Evolutionary conservation across 2,888 invertebrate genomes (phyloP).

Genomic region (Temnothorax rugatulus): DNA sequence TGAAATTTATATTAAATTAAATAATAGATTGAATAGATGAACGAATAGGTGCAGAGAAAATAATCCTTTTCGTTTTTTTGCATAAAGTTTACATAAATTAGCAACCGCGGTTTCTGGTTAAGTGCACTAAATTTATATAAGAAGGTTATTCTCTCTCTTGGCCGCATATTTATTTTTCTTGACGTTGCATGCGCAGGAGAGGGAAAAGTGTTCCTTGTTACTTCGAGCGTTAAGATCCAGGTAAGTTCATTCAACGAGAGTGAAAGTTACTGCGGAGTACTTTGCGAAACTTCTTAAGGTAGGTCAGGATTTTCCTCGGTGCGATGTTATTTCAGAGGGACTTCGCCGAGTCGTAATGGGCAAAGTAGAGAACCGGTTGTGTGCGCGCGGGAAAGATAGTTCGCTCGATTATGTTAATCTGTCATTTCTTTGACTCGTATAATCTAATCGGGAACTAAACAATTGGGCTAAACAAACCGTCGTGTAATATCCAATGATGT

Average conservation of each 20-base stretch:
- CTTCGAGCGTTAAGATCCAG: slow-evolving; percentile 75
- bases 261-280: slow-evolving; percentile 77
- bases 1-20: neutral
- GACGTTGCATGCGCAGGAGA: slow-evolving; percentile 55
- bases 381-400: slow-evolving; percentile 35
- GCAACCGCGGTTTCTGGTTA: neutral
- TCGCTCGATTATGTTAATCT: slow-evolving; percentile 66
- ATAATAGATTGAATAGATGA: neutral
- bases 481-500: neutral
- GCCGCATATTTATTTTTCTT: slow-evolving; percentile 48
- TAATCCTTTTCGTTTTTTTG: neutral
- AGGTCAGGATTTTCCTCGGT: slow-evolving; percentile 75
- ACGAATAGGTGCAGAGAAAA: neutral
- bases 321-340: slow-evolving; percentile 75
- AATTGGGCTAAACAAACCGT: neutral
- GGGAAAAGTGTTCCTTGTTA: slow-evolving; percentile 76
- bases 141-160: slow-evolving; percentile 13
- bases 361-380: slow-evolving; percentile 54
- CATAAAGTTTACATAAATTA: neutral
- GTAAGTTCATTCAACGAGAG: slow-evolving; percentile 76
- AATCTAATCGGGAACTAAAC: neutral
- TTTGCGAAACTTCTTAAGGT: slow-evolving; percentile 77
- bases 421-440: slow-evolving; percentile 26
- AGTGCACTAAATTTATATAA: slow-evolving; percentile 6
- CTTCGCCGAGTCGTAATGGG: slow-evolving; percentile 66